A percentile compares a stretch with the other conserved stretches of the same genome.
phyloP scores from a whole-genome alignment of 2,888 invertebrate species.

The Acrobeloides nanus region DNA sequence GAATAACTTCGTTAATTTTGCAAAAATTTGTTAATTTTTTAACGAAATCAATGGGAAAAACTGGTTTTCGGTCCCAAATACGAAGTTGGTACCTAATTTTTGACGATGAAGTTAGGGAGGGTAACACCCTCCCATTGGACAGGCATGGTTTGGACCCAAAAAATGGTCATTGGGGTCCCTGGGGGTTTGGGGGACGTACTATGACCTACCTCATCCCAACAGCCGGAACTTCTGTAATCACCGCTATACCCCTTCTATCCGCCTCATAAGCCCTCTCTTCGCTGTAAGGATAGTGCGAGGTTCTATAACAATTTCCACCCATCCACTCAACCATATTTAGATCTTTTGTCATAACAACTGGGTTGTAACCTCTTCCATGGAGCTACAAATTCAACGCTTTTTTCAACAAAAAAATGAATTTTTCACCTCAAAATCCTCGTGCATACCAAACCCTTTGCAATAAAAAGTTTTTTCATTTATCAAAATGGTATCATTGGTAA shows the following conservation, averaged over 20 bases:
- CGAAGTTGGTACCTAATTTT: too few relatives aligned
- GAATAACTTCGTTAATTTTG: too few relatives aligned
- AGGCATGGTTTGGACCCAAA: too few relatives aligned
- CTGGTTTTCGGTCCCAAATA: too few relatives aligned
- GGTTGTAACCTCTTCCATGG: constrained; percentile 85
- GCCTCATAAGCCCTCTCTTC: constrained; percentile 92
- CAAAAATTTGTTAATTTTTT: too few relatives aligned
- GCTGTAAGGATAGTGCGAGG: constrained; percentile 95
- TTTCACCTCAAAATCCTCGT: constrained; percentile 81
- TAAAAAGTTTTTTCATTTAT: constrained; percentile 81
- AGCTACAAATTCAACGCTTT: constrained; percentile 63
- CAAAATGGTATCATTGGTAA: constrained; percentile 62
- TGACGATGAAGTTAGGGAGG: too few relatives aligned
- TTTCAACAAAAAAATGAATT: neutral
- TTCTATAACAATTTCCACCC: constrained; percentile 73
- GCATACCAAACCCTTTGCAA: constrained; percentile 83
- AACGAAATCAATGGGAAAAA: too few relatives aligned
- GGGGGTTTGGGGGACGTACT: too few relatives aligned
- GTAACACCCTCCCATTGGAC: too few relatives aligned
- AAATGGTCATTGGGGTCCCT: too few relatives aligned
- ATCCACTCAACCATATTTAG: constrained; percentile 89
- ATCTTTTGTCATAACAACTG: constrained; percentile 77
- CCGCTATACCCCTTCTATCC: constrained; percentile 82
- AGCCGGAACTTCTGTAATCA: constrained; percentile 89
- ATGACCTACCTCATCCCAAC: constrained; percentile 63